phyloP scores from a whole-genome alignment of 2,797 vertebrate genomes.

The Ispidina picta region DNA sequence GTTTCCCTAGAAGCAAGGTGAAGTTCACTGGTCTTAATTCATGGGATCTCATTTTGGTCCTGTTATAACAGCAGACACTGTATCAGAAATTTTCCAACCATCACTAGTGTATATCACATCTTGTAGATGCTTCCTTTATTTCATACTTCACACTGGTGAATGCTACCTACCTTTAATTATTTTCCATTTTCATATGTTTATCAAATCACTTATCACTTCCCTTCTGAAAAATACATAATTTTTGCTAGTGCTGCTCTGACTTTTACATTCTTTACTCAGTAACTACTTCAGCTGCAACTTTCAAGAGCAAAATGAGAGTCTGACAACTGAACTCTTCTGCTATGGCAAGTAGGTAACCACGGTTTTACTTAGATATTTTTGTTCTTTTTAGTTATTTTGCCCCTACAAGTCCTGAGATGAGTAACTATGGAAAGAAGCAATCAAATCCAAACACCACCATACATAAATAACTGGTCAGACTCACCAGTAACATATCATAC shows the following conservation, averaged over 20 bases:
- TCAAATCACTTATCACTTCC: not conserved
- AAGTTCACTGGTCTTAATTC: constrained; percentile 1
- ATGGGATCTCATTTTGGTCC: not conserved
- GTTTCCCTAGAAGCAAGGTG: constrained; percentile 7
- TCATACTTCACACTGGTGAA: not conserved
- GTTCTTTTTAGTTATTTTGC: not conserved
- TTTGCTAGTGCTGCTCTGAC: not conserved
- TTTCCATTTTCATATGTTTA: not conserved
- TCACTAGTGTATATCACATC: not conserved
- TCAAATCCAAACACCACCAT: not conserved
- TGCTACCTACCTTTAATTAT: not conserved
- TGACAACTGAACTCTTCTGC: not conserved
- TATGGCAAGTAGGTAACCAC: not conserved
- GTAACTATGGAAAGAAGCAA: not conserved
- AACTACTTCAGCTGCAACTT: not conserved
- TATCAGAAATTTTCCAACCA: not conserved
- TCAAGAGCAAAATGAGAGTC: not conserved
- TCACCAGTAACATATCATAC: not conserved
- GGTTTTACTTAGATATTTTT: not conserved
- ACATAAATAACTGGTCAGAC: not conserved
- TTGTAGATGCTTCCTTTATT: not conserved
- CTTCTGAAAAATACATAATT: not conserved
- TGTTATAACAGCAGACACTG: not conserved
- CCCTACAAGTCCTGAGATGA: not conserved
- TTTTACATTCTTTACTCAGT: not conserved